Evolutionary conservation across 2,797 vertebrate genomes (phyloP), one percentile per base, ranked within the genome.

Genomic region (Loriculus beryllinus): DNA sequence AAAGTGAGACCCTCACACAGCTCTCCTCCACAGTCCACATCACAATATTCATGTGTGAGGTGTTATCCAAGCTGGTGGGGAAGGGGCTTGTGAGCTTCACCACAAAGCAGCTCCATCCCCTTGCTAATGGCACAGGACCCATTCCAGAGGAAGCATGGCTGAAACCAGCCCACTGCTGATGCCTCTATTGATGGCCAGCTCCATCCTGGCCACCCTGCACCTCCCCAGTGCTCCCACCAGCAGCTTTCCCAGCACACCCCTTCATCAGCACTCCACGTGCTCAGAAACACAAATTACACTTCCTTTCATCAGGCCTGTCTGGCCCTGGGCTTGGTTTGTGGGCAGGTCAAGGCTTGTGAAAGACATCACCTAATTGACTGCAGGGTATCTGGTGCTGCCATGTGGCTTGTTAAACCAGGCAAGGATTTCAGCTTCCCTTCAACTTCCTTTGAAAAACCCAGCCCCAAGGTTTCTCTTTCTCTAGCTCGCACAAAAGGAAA

Each of bases 391-490:
- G 67, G 15, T 54, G 56, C 39, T 92, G 60, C 72, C 23, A 1
- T 28, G 64, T 10, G 78, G 52, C 77, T 94, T 28, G 23, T 68
- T 39, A 68, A 82, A 77, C 33, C 82, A 54, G 29, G 18, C 0
- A 2, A 52, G 68, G 86, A 86, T 70, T 84, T 90, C 67, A 57
- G 14, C 82, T 79, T 45, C 77, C 80, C 54, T 87, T 80, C 76
- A 60, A 64, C 35, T 79, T 83, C 89, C 89, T 56, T 21, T 9
- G 49, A 63, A 95, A 96, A 94, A 74, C 9, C 20, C 77, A 88
- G 77, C 89, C 91, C 56, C 59, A 4, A 90, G 95, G 77, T 86
- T 95, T 84, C 74, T 67, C 67, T 86, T 86, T 92, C 52, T 80
- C 17, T 2, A 6, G 12, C 65, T 76, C 2, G 0, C 47, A 35